Conservation (phyloP, 2,797 vertebrate species). For the Bryconaethiops microstoma region DNA sequence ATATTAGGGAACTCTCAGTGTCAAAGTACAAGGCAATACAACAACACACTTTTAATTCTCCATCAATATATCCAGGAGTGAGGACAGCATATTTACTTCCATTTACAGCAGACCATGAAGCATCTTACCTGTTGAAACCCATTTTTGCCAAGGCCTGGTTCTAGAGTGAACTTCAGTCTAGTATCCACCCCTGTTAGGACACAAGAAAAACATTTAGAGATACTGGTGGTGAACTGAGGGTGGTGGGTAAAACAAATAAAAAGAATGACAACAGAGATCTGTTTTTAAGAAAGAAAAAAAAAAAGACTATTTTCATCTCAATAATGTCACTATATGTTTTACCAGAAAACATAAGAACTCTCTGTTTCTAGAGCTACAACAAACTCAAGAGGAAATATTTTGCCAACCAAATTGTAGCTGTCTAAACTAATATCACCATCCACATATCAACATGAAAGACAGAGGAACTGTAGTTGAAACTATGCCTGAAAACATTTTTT, state of each 20-base stretch:
- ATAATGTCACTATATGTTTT: no score
- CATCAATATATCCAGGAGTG: background rate
- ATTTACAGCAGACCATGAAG: background rate
- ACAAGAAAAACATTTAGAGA: background rate
- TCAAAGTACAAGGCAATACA: conserved; percentile 2
- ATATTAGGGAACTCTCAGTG: conserved; percentile 4
- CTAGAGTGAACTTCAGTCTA: conserved; percentile 95
- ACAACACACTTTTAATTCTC: background rate
- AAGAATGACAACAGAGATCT: no score
- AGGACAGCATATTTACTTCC: background rate
- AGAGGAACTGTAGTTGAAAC: background rate
- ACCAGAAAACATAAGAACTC: no score
- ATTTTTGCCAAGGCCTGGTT: conserved; percentile 93
- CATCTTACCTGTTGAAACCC: conserved; percentile 78
- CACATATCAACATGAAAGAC: background rate
- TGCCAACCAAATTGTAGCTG: background rate
- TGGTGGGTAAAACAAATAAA: no score
- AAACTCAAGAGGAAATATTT: background rate
- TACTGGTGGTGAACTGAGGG: background rate
- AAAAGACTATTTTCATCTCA: no score
- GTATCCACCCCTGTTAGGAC: conserved; percentile 88
- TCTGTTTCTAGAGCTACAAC: background rate
- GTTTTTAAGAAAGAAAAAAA: no score
- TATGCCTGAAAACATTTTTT: background rate
- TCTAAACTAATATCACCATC: background rate